A percentile compares a stretch with the other conserved stretches of the same genome.
These are phyloP conservation scores for Drosophila neoperkinsi DNA, from an alignment of 2,888 invertebrate species.

Conservation along the genomic window DNA sequence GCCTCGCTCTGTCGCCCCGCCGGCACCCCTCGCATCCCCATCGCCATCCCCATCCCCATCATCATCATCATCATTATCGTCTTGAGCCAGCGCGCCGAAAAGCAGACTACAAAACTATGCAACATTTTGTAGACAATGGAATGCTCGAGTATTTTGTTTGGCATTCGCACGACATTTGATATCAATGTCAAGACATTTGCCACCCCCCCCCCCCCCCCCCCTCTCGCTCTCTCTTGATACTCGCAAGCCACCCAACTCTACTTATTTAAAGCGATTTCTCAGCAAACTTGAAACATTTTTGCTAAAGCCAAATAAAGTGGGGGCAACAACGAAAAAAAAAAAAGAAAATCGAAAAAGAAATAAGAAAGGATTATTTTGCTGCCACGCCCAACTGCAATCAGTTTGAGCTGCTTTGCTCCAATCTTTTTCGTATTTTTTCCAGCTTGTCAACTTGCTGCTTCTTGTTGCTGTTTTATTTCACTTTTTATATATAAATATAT, in stretches of 20 bases:
- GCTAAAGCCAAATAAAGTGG: slow-evolving; percentile 13
- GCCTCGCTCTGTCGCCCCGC: not conserved
- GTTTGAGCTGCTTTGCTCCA: slow-evolving; percentile 28
- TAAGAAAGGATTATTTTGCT: slow-evolving; percentile 68
- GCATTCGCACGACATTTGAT: slow-evolving; percentile 72
- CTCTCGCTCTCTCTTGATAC: slow-evolving; percentile 5
- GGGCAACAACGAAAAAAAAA: slow-evolving; percentile 8
- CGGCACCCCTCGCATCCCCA: slow-evolving; percentile 19
- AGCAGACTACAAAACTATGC: slow-evolving; percentile 63
- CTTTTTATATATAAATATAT: not conserved
- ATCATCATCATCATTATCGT: slow-evolving; percentile 40
- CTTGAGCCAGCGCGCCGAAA: slow-evolving; percentile 40
- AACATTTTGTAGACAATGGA: slow-evolving; percentile 58
- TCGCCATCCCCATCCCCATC: not conserved
- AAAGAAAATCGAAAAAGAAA: slow-evolving; percentile 13
- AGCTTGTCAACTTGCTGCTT: slow-evolving; percentile 47
- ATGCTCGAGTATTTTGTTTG: slow-evolving; percentile 50
- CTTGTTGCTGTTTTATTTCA: slow-evolving; percentile 19
- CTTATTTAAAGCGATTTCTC: slow-evolving; percentile 66
- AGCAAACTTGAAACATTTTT: slow-evolving; percentile 53
- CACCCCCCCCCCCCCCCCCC: slow-evolving; percentile 5
- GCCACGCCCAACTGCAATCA: slow-evolving; percentile 59
- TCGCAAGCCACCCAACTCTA: not conserved
- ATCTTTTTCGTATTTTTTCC: slow-evolving; percentile 14
- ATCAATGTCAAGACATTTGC: slow-evolving; percentile 78